Evolutionary conservation across 1,140 invertebrate species (phyloP).

Genomic region (Maconellicoccus hirsutus): DNA sequence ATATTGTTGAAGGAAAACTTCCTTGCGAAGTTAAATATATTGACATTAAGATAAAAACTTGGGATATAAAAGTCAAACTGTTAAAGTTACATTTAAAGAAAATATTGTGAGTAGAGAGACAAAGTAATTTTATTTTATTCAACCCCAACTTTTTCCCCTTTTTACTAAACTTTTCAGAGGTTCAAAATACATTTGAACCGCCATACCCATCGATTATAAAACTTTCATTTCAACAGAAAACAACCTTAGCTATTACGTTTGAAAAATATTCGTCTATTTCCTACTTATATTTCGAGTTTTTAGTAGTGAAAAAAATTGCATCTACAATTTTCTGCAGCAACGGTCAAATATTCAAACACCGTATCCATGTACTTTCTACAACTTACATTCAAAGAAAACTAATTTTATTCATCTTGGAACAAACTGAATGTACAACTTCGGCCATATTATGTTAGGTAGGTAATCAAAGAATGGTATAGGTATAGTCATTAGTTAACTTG

Average conservation of each 20-base stretch:
- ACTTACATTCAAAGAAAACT: too few species aligned
- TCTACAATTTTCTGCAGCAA: background rate
- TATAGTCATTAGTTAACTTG: too few species aligned
- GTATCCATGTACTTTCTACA: too few species aligned
- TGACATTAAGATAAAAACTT: constrained; percentile 20
- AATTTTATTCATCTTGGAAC: too few species aligned
- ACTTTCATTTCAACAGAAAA: constrained; percentile 6
- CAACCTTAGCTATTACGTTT: background rate
- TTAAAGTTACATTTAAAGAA: constrained; percentile 21
- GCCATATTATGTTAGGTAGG: too few species aligned
- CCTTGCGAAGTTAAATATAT: background rate
- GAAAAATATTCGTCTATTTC: background rate
- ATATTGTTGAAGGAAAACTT: background rate
- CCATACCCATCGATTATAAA: constrained; percentile 19
- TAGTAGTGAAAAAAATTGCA: background rate
- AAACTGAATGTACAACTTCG: too few species aligned
- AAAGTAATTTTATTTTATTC: constrained; percentile 16
- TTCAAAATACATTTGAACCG: constrained; percentile 15
- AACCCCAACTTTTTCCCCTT: constrained; percentile 1
- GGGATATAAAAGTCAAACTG: constrained; percentile 10
- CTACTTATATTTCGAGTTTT: background rate
- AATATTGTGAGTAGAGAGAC: constrained; percentile 19
- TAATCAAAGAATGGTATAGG: too few species aligned
- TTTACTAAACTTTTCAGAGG: constrained; percentile 11
- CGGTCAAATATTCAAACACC: too few species aligned